Conservation (phyloP, 2,113 vertebrate species). For the Dromas ardeola region DNA sequence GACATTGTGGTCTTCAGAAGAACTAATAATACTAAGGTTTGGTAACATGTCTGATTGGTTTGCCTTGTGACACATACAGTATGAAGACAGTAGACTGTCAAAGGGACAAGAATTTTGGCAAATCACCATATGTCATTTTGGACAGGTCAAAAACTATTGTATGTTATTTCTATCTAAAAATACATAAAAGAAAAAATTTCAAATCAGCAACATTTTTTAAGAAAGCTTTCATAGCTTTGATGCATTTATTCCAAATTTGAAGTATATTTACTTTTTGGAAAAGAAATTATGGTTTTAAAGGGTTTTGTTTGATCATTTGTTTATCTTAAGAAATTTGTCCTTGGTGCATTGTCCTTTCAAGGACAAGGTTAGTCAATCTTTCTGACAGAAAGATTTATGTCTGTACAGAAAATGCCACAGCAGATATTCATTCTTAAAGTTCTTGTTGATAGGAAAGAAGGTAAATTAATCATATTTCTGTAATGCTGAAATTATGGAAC, state of each 20-base stretch:
- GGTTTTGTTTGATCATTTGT: neutral
- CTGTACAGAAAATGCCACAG: slow-evolving; percentile 2
- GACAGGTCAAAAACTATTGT: slow-evolving; percentile 24
- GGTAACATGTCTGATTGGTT: neutral
- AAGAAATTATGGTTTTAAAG: neutral
- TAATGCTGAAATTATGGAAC: neutral
- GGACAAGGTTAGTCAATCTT: neutral
- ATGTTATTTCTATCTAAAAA: slow-evolving; percentile 22
- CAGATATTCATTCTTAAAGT: neutral
- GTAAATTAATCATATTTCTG: neutral
- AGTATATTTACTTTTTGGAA: neutral
- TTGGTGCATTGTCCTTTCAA: slow-evolving; percentile 1
- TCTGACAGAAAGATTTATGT: slow-evolving; percentile 14
- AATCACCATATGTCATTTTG: neutral
- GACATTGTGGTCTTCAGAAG: neutral
- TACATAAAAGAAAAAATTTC: neutral
- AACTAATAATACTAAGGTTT: neutral
- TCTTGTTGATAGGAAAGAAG: neutral
- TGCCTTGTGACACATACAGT: neutral
- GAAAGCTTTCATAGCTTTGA: neutral
- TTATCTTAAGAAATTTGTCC: neutral
- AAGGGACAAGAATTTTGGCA: neutral
- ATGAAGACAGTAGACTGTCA: neutral
- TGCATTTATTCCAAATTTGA: neutral
- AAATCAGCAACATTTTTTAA: neutral